A percentile compares a stretch with the other conserved stretches of the same genome.
phyloP scores from a whole-genome alignment of 2,797 vertebrate species.

The Lagodon rhomboides region DNA sequence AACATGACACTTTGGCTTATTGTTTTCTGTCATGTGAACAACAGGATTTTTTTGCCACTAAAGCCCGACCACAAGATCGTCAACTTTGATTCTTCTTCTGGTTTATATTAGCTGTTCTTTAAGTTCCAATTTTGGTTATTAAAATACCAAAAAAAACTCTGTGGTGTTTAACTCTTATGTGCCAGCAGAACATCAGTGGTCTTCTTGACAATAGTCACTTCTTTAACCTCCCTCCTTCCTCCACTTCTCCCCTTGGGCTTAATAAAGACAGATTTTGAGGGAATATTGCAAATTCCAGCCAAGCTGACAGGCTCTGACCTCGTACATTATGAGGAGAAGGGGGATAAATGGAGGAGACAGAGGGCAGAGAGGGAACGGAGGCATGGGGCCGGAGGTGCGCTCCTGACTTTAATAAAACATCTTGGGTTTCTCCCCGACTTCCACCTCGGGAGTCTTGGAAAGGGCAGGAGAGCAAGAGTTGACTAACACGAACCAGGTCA shows the following conservation, averaged over 20 bases:
- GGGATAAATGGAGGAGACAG: conserved; percentile 42
- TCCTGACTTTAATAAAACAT: conserved; percentile 59
- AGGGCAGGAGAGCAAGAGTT: conserved; percentile 28
- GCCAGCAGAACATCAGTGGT: background rate
- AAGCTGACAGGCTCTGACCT: conserved; percentile 8
- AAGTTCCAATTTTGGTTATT: background rate
- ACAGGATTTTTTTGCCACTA: conserved; percentile 4
- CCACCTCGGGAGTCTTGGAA: conserved; percentile 28
- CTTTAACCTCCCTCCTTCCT: background rate
- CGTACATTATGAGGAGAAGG: conserved; percentile 33
- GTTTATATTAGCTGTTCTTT: conserved; percentile 2
- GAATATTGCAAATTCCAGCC: conserved; percentile 51
- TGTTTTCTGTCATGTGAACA: conserved; percentile 6
- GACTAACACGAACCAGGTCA: conserved; percentile 32
- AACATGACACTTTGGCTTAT: background rate
- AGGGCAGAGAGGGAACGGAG: conserved; percentile 16
- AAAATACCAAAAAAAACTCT: background rate
- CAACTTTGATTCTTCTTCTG: conserved; percentile 7
- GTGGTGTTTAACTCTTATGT: background rate
- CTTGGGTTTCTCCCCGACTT: conserved; percentile 51
- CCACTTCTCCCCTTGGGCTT: background rate
- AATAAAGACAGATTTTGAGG: conserved; percentile 34
- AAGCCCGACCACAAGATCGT: background rate
- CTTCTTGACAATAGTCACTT: background rate
- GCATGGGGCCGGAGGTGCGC: conserved; percentile 22